phyloP scores from a whole-genome alignment of 2,797 vertebrate species.

The Chelon labrosus region DNA sequence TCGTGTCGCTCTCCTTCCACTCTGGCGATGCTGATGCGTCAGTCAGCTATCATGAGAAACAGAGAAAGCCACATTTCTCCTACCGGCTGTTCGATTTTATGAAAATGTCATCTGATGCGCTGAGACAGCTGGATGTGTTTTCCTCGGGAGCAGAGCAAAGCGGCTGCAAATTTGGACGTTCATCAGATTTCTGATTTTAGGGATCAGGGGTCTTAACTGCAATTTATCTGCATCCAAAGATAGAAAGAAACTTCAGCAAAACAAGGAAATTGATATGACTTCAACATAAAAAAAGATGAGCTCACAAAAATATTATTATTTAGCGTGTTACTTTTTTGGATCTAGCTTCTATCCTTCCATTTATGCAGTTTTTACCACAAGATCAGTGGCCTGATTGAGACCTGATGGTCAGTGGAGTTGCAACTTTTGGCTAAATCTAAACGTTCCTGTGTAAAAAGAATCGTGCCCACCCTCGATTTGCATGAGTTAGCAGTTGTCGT shows the following conservation, averaged over 20 bases:
- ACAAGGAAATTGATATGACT: neutral
- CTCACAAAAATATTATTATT: too few relatives aligned
- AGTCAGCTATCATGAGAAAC: constrained; percentile 67
- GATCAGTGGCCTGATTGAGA: neutral
- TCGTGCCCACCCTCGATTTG: neutral
- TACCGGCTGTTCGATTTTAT: constrained; percentile 44
- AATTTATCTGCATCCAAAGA: constrained; percentile 28
- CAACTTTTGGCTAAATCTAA: neutral
- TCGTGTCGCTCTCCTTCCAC: constrained; percentile 21
- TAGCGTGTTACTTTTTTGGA: too few relatives aligned
- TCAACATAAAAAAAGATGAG: neutral
- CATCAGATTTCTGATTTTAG: constrained; percentile 31
- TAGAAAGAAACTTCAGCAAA: constrained; percentile 26
- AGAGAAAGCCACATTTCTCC: constrained; percentile 58
- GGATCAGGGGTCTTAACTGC: constrained; percentile 12
- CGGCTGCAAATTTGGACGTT: constrained; percentile 42
- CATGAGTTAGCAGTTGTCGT: constrained; percentile 7
- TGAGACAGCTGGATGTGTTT: constrained; percentile 64
- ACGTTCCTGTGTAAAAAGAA: neutral
- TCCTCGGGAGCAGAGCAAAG: constrained; percentile 30
- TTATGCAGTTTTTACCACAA: too few relatives aligned
- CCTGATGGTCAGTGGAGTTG: constrained; percentile 17
- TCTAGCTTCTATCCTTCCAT: too few relatives aligned
- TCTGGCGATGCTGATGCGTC: constrained; percentile 27
- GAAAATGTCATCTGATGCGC: constrained; percentile 74